phyloP scores from a whole-genome alignment of 2,113 vertebrate species.

The Trochalopteron elliotii region DNA sequence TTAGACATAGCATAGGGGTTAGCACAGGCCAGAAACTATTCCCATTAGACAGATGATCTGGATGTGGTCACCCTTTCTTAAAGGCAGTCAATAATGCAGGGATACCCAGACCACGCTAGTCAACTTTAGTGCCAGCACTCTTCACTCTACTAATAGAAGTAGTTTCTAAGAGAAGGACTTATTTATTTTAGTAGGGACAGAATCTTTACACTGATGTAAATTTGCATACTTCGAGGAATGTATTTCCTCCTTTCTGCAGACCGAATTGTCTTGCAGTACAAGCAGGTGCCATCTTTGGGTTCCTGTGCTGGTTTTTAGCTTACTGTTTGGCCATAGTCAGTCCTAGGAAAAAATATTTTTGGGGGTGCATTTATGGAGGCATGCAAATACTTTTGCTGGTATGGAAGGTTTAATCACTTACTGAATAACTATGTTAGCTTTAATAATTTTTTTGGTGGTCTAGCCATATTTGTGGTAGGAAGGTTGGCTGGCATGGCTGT shows the following conservation, averaged over 20 bases:
- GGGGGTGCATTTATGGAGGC: not conserved
- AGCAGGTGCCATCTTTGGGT: not conserved
- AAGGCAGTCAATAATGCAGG: not conserved
- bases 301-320: not conserved
- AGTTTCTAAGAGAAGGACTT: not conserved
- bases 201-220: not conserved
- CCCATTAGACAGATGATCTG: not conserved
- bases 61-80: not conserved
- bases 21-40: not conserved
- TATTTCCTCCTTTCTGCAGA: not conserved
- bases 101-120: not conserved
- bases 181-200: not conserved
- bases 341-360: not conserved
- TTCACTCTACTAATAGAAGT: not conserved
- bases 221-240: not conserved
- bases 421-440: not conserved
- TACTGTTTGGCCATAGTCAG: not conserved
- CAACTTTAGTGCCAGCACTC: not conserved
- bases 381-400: not conserved
- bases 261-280: not conserved
- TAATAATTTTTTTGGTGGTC: not conserved
- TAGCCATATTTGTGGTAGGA: not conserved
- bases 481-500: not conserved
- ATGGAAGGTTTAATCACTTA: not conserved
- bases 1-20: not conserved